Percentiles rank a stretch among this genome's conserved stretches.
These are phyloP conservation scores for Salvelinus namaycush DNA, from an alignment of 2,113 vertebrate genomes.

Conservation along the genomic window DNA sequence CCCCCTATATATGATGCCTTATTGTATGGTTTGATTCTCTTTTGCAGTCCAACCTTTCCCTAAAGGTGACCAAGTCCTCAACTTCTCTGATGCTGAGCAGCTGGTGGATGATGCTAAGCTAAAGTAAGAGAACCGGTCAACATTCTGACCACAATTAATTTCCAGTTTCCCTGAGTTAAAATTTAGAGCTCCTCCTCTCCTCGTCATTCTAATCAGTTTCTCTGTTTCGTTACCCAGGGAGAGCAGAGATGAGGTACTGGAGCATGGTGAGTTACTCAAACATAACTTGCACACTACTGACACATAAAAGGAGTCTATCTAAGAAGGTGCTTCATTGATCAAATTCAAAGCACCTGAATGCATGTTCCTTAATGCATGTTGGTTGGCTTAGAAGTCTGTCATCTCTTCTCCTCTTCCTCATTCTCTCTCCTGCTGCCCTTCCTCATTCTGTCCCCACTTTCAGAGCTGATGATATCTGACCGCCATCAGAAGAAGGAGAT, in stretches of 20 bases:
- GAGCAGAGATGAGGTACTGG: constrained; percentile 88
- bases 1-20: neutral
- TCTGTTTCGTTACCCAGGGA: constrained; percentile 72
- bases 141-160: neutral
- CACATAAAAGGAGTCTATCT: neutral
- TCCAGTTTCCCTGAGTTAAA: neutral
- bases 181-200: neutral
- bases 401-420: neutral
- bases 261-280: constrained; percentile 83
- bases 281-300: neutral
- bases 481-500: constrained; percentile 94
- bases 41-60: constrained; percentile 91
- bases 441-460: neutral
- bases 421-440: neutral
- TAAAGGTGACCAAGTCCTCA: constrained; percentile 94
- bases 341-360: neutral
- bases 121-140: constrained; percentile 75
- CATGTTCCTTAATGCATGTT: neutral
- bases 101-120: constrained; percentile 92
- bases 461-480: constrained; percentile 92
- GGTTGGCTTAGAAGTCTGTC: neutral
- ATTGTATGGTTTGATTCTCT: constrained; percentile 27
- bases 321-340: neutral
- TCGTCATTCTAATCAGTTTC: neutral
- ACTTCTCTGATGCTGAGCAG: constrained; percentile 94